A percentile compares a stretch with the other conserved stretches of the same genome.
phyloP scores from a whole-genome alignment of 2,888 invertebrate species.

The Netelia virgata region DNA sequence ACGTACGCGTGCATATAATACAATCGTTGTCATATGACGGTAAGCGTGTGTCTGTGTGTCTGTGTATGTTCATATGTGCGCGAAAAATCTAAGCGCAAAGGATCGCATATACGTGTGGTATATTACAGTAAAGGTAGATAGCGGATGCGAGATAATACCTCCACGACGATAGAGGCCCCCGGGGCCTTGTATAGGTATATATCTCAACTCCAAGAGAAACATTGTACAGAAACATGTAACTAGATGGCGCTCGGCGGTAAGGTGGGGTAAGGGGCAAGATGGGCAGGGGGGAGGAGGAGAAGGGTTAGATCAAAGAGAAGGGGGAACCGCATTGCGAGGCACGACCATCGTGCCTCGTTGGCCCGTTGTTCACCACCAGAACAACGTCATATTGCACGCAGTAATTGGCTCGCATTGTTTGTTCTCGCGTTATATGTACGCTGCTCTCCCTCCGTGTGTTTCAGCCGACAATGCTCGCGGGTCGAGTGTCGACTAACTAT shows the following conservation, averaged over 20 bases:
- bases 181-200: slow-evolving; percentile 48
- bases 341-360: slow-evolving; percentile 34
- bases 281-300: background rate
- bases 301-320: slow-evolving; percentile 4
- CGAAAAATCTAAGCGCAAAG: slow-evolving; percentile 7
- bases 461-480: background rate
- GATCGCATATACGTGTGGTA: slow-evolving; percentile 18
- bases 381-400: slow-evolving; percentile 74
- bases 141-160: slow-evolving; percentile 64
- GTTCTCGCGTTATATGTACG: slow-evolving; percentile 68
- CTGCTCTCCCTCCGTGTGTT: slow-evolving; percentile 14
- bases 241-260: slow-evolving; percentile 16
- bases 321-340: slow-evolving; percentile 42
- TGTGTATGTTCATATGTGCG: background rate
- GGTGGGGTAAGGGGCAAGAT: slow-evolving; percentile 24
- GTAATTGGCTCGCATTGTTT: slow-evolving; percentile 77
- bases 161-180: slow-evolving; percentile 42
- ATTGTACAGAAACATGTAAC: slow-evolving; percentile 55
- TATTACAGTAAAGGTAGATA: slow-evolving; percentile 49
- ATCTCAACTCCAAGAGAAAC: slow-evolving; percentile 45
- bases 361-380: slow-evolving; percentile 57
- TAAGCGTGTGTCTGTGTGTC: slow-evolving; percentile 26
- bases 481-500: slow-evolving; percentile 36
- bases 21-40: slow-evolving; percentile 29
- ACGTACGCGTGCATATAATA: slow-evolving; percentile 25